A percentile compares a stretch with the other conserved stretches of the same genome.
phyloP scores from a whole-genome alignment of 2,888 invertebrate genomes.

The Smittia aterrima region DNA sequence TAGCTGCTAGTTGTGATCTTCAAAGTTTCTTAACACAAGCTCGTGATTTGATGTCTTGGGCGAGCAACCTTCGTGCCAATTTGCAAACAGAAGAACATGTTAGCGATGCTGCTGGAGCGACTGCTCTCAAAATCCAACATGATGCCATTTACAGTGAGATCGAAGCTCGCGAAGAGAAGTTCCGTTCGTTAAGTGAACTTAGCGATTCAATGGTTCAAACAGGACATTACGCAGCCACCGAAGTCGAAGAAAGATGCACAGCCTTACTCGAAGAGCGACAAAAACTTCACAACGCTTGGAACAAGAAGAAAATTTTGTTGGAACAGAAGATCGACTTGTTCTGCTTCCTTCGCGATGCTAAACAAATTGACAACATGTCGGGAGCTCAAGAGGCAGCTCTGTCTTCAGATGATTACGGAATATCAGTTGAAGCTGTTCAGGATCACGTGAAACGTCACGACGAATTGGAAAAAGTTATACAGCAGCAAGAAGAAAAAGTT shows the following conservation, averaged over 20 bases:
- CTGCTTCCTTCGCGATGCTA: constrained; percentile 91
- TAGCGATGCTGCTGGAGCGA: constrained; percentile 77
- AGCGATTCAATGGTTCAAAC: constrained; percentile 82
- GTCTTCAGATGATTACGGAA: constrained; percentile 67
- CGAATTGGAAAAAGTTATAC: constrained; percentile 87
- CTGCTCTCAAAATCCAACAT: constrained; percentile 78
- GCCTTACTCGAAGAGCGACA: constrained; percentile 76
- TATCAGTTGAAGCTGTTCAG: constrained; percentile 85
- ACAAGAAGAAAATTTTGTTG: constrained; percentile 79
- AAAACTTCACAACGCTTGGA: constrained; percentile 80
- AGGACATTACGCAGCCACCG: constrained; percentile 76
- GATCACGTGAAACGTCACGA: constrained; percentile 89
- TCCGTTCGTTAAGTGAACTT: constrained; percentile 69
- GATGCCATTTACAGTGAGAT: constrained; percentile 80
- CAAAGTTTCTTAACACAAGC: constrained; percentile 85
- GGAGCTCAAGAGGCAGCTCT: constrained; percentile 82
- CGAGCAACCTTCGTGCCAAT: constrained; percentile 70
- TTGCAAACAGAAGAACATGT: constrained; percentile 79
- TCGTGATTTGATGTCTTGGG: constrained; percentile 88
- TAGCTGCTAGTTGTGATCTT: constrained; percentile 83
- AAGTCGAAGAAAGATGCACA: constrained; percentile 76
- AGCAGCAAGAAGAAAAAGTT: constrained; percentile 83
- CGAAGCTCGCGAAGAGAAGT: constrained; percentile 82
- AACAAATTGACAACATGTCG: constrained; percentile 85
- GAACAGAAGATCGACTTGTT: constrained; percentile 92